These are phyloP conservation scores for Bombyx mandarina DNA, from an alignment of 1,140 invertebrate species.

Conservation along the genomic window DNA sequence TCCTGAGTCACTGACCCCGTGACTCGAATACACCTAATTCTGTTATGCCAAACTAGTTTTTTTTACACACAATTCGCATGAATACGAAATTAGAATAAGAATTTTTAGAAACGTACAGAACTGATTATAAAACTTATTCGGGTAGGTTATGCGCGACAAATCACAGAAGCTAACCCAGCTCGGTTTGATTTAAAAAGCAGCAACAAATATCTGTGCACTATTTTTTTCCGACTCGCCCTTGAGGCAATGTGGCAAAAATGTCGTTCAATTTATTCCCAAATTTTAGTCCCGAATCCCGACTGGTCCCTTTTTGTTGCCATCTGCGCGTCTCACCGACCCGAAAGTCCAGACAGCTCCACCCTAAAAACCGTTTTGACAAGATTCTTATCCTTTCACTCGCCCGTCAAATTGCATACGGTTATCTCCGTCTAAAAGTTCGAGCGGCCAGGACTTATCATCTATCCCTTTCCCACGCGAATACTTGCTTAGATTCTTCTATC, in stretches of 20 bases:
- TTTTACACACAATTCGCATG: slow-evolving; percentile 16
- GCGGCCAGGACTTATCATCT: slow-evolving; percentile 51
- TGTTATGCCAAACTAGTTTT: slow-evolving; percentile 51
- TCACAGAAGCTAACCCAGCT: no score
- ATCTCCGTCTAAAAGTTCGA: slow-evolving; percentile 53
- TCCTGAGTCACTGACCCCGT: slow-evolving; percentile 59
- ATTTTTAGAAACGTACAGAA: not conserved
- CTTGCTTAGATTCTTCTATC: slow-evolving; percentile 45
- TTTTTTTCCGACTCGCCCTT: slow-evolving; percentile 24
- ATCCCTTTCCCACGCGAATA: slow-evolving; percentile 57
- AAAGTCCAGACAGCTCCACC: slow-evolving; percentile 68
- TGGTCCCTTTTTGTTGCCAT: slow-evolving; percentile 68
- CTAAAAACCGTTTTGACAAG: slow-evolving; percentile 63
- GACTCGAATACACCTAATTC: slow-evolving; percentile 54
- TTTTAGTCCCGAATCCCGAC: slow-evolving; percentile 57
- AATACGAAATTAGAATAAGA: not conserved
- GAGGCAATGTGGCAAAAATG: slow-evolving; percentile 63
- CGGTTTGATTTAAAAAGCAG: no score
- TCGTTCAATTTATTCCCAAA: slow-evolving; percentile 69
- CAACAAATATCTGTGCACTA: slow-evolving; percentile 16
- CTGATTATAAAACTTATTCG: no score
- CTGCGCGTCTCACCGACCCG: slow-evolving; percentile 50
- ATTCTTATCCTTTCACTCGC: slow-evolving; percentile 56
- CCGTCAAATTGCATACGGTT: slow-evolving; percentile 42
- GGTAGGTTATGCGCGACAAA: no score